Conservation (phyloP, 1,140 invertebrate genomes). For the Aphelenchoides fujianensis region DNA sequence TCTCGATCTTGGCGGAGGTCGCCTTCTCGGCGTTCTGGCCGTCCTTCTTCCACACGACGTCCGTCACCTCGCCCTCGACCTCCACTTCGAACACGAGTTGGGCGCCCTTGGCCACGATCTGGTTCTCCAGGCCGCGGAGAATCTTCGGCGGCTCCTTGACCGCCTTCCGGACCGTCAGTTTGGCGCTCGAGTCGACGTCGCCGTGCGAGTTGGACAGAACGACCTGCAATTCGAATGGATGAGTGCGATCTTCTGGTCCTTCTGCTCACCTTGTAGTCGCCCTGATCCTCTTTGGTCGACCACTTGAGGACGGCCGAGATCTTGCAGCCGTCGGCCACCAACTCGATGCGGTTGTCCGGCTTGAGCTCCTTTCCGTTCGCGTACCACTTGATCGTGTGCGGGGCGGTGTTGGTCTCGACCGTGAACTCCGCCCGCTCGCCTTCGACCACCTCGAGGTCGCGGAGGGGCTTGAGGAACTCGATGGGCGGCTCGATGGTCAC, state of each 20-base stretch:
- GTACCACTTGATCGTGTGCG: slow-evolving; percentile 56
- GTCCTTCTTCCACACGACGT: slow-evolving; percentile 65
- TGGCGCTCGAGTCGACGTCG: slow-evolving; percentile 49
- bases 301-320: slow-evolving; percentile 31
- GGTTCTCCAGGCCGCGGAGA: slow-evolving; percentile 57
- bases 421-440: slow-evolving; percentile 55
- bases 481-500: slow-evolving; percentile 53
- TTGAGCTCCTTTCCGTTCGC: slow-evolving; percentile 56
- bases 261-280: slow-evolving; percentile 57
- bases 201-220: slow-evolving; percentile 57
- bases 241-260: slow-evolving; percentile 62
- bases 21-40: slow-evolving; percentile 50
- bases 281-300: slow-evolving; percentile 60
- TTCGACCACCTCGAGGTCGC: slow-evolving; percentile 53
- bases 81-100: slow-evolving; percentile 57
- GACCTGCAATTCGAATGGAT: slow-evolving; percentile 42
- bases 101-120: slow-evolving; percentile 60
- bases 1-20: slow-evolving; percentile 48
- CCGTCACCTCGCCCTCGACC: slow-evolving; percentile 61
- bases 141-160: slow-evolving; percentile 49
- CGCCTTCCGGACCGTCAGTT: slow-evolving; percentile 47
- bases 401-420: slow-evolving; percentile 53
- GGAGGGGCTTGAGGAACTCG: slow-evolving; percentile 54
- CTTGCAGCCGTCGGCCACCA: slow-evolving; percentile 23
- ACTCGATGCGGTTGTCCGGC: slow-evolving; percentile 42